Evolutionary conservation across 2,113 vertebrate genomes (phyloP), one percentile per base, ranked within the genome.

Genomic region (Diphyllodes magnificus): DNA sequence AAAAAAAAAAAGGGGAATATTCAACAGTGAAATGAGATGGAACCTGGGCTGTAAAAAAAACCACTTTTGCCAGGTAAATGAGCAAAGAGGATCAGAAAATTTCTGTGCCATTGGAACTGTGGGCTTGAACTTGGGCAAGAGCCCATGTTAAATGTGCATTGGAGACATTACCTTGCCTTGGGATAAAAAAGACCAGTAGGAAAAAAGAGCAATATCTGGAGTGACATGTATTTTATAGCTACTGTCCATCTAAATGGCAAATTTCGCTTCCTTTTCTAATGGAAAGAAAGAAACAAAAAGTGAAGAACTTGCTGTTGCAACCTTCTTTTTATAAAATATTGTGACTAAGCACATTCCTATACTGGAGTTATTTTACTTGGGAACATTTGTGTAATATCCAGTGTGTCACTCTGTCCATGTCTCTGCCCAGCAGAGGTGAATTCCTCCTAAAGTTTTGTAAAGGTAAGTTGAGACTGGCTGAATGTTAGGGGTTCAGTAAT

Each of bases 381-480:
- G 60, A 79, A 63, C 6, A 17, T 42, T 50, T 64, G 31, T 57
- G 71, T 63, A 49, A 45, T 21, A 82, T 7, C 50, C 45, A 56
- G 21, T 0, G 1, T 45, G 47, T 65, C 2, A 3, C 39, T 70
- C 11, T 28, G 39, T 22, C 49, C 15, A 4, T 21, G 18, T 45
- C 15, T 56, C 25, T 54, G 85, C 37, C 44, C 64, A 64, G 68
- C 1, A 6, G 59, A 64, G 22, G 23, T 28, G 17, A 1, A 11
- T 56, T 88, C 37, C 75, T 64, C 35, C 20, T 25, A 10, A 50
- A 57, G 18, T 44, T 89, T 81, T 57, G 27, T 61, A 25, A 61
- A 45, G 70, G 8, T n/a, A 44, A 44, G 33, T 57, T 0, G 0
- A 59, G 33, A 17, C 16, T 28, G 25, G 27, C 39, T 39, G 39